Evolutionary conservation across 1,140 invertebrate genomes (phyloP), one percentile per base, ranked within the genome.

Genomic region (Holcopasites calliopsidis): DNA sequence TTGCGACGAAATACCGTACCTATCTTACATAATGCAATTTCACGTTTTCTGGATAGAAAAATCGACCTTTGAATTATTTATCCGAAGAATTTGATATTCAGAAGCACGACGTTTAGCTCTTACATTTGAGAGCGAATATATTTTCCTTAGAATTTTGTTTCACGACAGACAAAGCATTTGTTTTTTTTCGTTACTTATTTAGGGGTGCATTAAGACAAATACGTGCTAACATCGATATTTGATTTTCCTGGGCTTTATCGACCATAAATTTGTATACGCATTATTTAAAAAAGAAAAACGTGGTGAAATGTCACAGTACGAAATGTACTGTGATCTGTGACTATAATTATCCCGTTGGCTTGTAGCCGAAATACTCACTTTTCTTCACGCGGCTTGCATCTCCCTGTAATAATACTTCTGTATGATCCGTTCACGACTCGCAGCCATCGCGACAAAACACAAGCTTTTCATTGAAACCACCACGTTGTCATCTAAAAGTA

Each of bases 261-360:
- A n/a, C 7, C 10, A n/a, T 38, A 31, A 66, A 40, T 57, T 58
- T 44, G 11, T 68, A 23, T 40, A 69, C 38, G 38, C 2, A 33
- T 75, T 44, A 69, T 69, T 69, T 16, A 60, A 52, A 40, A 57
- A 72, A 49, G 31, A 54, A 13, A 69, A n/a, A n/a, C n/a, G n/a
- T n/a, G n/a, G 44, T 52, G 40, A 72, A 62, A 77, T 64, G 75
- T 72, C 75, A 54, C 49, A 55, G 68, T 57, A 66, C 49, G 38
- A 44, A 72, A 40, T 72, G 58, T 61, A 42, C 69, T 57, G 35
- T 55, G 75, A 71, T 77, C 77, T 55, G 75, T 64, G 73, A 85
- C 85, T 89, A 89, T 87, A 87, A 89, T 88, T 89, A 88, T 88
- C 84, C 71, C n/a, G n/a, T 78, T 82, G 85, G 77, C 85, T 85